A percentile compares a stretch with the other conserved stretches of the same genome.
Evolutionary conservation across 2,113 vertebrate species (phyloP).

Genomic region (Oncorhynchus kisutch): DNA sequence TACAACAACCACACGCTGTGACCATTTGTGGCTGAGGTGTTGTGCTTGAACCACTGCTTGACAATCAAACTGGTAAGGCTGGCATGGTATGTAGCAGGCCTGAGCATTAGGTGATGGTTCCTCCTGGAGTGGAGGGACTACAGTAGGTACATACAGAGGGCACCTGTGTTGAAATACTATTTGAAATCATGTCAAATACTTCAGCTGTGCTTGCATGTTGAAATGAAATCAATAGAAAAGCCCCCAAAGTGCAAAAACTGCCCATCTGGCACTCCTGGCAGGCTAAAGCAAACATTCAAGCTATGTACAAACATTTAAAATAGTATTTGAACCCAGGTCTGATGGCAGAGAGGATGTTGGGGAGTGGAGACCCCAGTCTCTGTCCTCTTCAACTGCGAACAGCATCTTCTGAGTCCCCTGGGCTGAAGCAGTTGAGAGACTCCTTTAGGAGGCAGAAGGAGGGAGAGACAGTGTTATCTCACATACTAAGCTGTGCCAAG

Average conservation of each 20-base stretch:
- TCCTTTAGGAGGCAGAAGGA: slow-evolving; percentile 48
- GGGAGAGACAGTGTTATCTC: neutral
- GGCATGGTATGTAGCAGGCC: slow-evolving; percentile 9
- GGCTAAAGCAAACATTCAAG: too few species aligned
- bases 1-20: neutral
- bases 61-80: slow-evolving; percentile 1
- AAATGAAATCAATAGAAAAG: too few species aligned
- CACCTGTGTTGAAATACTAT: neutral
- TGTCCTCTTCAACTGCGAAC: slow-evolving; percentile 28
- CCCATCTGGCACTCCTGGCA: too few species aligned
- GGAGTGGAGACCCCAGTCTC: slow-evolving; percentile 4
- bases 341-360: neutral
- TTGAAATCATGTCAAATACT: neutral
- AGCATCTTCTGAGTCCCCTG: slow-evolving; percentile 40
- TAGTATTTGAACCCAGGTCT: too few species aligned
- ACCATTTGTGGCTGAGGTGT: neutral
- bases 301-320: too few species aligned
- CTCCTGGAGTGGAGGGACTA: slow-evolving; percentile 2
- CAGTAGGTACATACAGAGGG: neutral
- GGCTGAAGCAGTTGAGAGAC: slow-evolving; percentile 44
- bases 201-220: too few species aligned
- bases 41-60: neutral
- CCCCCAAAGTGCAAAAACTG: too few species aligned
- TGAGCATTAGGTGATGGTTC: neutral
- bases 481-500: slow-evolving; percentile 9